These are phyloP conservation scores for Sterrhoptilus dennistouni DNA, from an alignment of 2,113 vertebrate species.

Conservation along the genomic window DNA sequence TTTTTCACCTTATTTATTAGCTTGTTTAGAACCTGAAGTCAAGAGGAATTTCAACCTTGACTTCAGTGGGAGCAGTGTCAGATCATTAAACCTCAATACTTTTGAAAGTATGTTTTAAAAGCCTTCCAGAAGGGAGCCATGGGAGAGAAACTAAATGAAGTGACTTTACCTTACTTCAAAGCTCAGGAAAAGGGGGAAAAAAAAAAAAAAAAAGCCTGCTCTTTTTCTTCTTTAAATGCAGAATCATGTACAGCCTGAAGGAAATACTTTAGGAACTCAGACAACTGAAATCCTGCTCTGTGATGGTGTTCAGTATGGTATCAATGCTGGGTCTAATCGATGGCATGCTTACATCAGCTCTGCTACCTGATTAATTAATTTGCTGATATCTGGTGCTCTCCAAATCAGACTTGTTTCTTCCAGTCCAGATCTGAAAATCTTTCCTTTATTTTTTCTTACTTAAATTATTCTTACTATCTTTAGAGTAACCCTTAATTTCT, in stretches of 20 bases:
- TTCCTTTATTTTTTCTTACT: background rate
- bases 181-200: background rate
- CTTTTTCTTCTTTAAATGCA: constrained; percentile 14
- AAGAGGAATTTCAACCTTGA: background rate
- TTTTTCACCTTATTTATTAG: constrained; percentile 11
- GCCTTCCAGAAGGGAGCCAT: background rate
- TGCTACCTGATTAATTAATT: background rate
- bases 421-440: background rate
- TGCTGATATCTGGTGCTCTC: background rate
- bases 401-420: background rate
- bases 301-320: background rate
- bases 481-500: background rate
- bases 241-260: background rate
- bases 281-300: background rate
- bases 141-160: background rate
- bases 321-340: background rate
- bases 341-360: background rate
- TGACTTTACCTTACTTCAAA: constrained; percentile 5
- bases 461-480: background rate
- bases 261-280: constrained; percentile 2
- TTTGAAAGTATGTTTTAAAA: constrained; percentile 17
- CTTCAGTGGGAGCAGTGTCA: background rate
- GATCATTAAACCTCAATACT: background rate
- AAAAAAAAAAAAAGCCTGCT: background rate
- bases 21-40: constrained; percentile 20